These are phyloP conservation scores for Drosophila oshimai DNA, from an alignment of 1,140 invertebrate genomes.

Conservation along the genomic window DNA sequence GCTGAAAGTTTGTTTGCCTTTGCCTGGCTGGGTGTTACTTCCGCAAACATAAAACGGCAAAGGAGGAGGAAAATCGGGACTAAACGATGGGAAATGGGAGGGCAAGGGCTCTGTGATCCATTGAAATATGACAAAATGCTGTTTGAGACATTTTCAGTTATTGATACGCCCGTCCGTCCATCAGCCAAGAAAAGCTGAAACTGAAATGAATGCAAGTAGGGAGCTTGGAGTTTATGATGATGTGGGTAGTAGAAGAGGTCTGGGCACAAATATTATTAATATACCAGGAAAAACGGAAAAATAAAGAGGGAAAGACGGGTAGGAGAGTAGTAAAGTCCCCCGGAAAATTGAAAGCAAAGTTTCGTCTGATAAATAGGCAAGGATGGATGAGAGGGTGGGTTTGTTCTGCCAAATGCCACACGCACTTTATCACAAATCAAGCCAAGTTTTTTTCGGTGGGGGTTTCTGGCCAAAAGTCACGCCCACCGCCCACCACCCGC, in stretches of 20 bases:
- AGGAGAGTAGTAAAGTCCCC: constrained; percentile 57
- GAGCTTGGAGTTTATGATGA: constrained; percentile 47
- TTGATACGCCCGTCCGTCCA: constrained; percentile 69
- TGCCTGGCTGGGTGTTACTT: constrained; percentile 54
- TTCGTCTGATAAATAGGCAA: constrained; percentile 66
- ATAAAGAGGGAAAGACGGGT: neutral
- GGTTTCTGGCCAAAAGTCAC: constrained; percentile 57
- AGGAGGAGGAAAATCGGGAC: neutral
- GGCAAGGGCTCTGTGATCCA: constrained; percentile 32
- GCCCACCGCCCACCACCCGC: constrained; percentile 40
- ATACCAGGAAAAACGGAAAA: constrained; percentile 30
- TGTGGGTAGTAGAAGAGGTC: neutral
- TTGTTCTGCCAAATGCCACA: constrained; percentile 60
- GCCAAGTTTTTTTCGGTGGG: constrained; percentile 50
- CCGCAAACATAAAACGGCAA: constrained; percentile 69
- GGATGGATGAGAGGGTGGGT: neutral
- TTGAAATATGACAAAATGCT: constrained; percentile 81
- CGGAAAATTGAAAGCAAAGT: constrained; percentile 76
- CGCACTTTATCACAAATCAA: constrained; percentile 79
- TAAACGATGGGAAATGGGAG: too few relatives aligned
- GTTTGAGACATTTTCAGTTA: constrained; percentile 81
- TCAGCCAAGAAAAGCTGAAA: constrained; percentile 38
- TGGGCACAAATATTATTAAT: constrained; percentile 64
- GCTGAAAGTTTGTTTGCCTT: constrained; percentile 73
- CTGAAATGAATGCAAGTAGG: constrained; percentile 56